Evolutionary conservation across 2,113 vertebrate species (phyloP).

Genomic region (Craseonycteris thonglongyai): DNA sequence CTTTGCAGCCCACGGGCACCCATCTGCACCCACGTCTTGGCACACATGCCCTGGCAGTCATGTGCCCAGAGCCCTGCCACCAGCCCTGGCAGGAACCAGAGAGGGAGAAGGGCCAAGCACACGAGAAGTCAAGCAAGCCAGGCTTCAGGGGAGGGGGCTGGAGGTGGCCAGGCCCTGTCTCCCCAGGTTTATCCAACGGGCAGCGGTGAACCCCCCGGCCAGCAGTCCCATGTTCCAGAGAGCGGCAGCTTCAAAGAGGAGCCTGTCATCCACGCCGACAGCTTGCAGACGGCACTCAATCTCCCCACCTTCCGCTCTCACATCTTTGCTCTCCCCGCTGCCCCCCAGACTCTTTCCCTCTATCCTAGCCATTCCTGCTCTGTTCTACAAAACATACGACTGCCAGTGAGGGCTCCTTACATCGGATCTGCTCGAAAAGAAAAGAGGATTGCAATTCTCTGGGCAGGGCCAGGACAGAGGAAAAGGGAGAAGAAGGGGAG

Average conservation of each 20-base stretch:
- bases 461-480: background rate
- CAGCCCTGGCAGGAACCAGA: background rate
- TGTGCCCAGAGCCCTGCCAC: background rate
- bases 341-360: background rate
- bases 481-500: conserved; percentile 5
- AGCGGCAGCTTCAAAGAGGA: conserved; percentile 76
- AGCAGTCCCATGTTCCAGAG: conserved; percentile 59
- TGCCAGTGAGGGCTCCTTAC: background rate
- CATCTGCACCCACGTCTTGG: background rate
- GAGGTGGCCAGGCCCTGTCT: conserved; percentile 62
- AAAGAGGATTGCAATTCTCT: conserved; percentile 44
- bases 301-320: conserved; percentile 57
- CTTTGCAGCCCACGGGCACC: background rate
- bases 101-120: background rate
- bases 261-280: conserved; percentile 78
- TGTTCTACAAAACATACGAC: background rate
- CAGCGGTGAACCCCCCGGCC: conserved; percentile 76
- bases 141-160: background rate
- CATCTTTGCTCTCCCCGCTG: background rate
- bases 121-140: background rate
- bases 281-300: conserved; percentile 83
- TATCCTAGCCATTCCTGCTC: conserved; percentile 17
- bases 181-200: conserved; percentile 71
- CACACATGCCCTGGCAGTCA: background rate
- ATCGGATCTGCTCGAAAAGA: background rate